These are phyloP conservation scores for Takifugu rubripes DNA, from an alignment of 2,797 vertebrate genomes.

Conservation along the genomic window DNA sequence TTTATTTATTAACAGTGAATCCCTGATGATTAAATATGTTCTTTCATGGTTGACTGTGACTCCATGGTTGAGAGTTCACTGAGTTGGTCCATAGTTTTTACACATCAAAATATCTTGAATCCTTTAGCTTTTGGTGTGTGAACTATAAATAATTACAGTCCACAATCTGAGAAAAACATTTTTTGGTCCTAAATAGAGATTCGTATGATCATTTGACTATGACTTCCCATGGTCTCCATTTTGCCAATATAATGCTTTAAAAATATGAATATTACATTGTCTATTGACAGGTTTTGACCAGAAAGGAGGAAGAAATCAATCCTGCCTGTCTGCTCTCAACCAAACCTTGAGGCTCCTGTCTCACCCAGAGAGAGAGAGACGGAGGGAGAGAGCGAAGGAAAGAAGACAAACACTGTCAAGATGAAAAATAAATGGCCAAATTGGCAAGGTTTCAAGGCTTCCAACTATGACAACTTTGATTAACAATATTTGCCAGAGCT, in stretches of 20 bases:
- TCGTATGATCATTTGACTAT: too few relatives aligned
- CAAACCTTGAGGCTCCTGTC: background rate
- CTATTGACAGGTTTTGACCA: background rate
- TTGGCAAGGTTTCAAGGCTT: slow-evolving; percentile 35
- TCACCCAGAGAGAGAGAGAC: too few relatives aligned
- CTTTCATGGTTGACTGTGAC: slow-evolving; percentile 20
- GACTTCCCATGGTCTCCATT: too few relatives aligned
- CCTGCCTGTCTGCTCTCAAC: background rate
- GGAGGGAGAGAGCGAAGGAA: background rate
- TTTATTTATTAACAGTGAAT: background rate
- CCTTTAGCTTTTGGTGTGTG: too few relatives aligned
- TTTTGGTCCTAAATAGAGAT: too few relatives aligned
- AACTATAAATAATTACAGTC: too few relatives aligned
- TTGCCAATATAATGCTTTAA: too few relatives aligned
- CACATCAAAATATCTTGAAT: too few relatives aligned
- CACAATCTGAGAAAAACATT: too few relatives aligned
- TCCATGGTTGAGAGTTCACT: too few relatives aligned
- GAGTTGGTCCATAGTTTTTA: too few relatives aligned
- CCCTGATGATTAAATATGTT: slow-evolving; percentile 42
- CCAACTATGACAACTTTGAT: slow-evolving; percentile 25
- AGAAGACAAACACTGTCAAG: slow-evolving; percentile 26
- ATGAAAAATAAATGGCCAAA: slow-evolving; percentile 51
- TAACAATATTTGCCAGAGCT: slow-evolving; percentile 36
- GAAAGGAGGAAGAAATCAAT: background rate
- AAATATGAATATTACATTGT: too few relatives aligned